These are phyloP conservation scores for Shinisaurus crocodilurus DNA, from an alignment of 2,113 vertebrate species.

Conservation along the genomic window DNA sequence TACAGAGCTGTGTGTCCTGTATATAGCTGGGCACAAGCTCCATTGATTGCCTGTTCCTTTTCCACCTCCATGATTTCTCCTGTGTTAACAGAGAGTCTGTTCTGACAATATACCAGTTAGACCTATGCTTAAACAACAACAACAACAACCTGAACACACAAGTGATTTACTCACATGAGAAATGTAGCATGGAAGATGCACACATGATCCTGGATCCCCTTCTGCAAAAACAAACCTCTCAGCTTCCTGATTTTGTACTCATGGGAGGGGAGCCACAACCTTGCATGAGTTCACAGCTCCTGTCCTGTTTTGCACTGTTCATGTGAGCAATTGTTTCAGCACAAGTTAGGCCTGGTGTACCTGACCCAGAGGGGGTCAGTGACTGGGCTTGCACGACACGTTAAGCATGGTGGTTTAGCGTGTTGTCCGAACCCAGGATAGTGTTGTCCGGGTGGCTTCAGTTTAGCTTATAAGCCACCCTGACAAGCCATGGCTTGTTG, in stretches of 20 bases:
- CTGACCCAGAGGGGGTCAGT: background rate
- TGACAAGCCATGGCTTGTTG: too few relatives aligned
- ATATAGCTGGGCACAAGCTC: background rate
- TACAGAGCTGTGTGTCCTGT: background rate
- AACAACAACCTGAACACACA: background rate
- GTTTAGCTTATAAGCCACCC: too few relatives aligned
- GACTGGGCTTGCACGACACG: too few relatives aligned
- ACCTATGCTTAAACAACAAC: background rate
- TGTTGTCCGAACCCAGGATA: too few relatives aligned
- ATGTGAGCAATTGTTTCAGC: background rate
- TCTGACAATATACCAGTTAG: background rate
- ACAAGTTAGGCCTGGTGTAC: background rate
- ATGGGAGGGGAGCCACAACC: background rate
- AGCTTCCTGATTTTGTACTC: background rate
- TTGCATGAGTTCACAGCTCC: background rate
- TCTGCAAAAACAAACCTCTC: background rate
- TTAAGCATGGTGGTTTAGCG: too few relatives aligned
- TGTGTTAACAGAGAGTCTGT: background rate
- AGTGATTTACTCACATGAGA: background rate
- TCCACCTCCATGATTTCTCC: background rate
- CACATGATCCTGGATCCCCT: too few relatives aligned
- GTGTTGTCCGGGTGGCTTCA: too few relatives aligned
- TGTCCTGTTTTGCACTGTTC: background rate
- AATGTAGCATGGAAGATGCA: background rate
- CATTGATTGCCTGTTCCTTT: background rate